phyloP scores from a whole-genome alignment of 92 coral and sea anemone genomes.

The Paramuricea clavata region DNA sequence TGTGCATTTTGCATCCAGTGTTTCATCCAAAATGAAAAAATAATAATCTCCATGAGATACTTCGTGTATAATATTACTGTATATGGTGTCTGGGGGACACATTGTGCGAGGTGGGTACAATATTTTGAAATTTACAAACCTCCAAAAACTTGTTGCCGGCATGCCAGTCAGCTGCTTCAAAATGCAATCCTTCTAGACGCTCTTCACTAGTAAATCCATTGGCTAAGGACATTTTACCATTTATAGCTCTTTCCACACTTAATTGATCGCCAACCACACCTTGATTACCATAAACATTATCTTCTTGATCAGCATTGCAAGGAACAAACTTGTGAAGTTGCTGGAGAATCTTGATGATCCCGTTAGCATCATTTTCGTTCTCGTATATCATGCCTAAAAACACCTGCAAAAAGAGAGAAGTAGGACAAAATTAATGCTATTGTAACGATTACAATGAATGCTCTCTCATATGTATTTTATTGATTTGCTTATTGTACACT shows the following conservation, averaged over 20 bases:
- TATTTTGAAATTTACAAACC: neutral
- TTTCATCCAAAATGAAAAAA: neutral
- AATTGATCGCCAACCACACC: slow-evolving; percentile 57
- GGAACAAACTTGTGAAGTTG: too few relatives aligned
- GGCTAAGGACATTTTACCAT: slow-evolving; percentile 52
- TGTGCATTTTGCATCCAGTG: too few relatives aligned
- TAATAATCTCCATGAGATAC: neutral
- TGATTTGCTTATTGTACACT: too few relatives aligned
- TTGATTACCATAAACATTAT: slow-evolving; percentile 35
- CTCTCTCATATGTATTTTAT: neutral
- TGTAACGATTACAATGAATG: neutral
- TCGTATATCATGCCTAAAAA: slow-evolving; percentile 60
- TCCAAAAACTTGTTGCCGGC: slow-evolving; percentile 13
- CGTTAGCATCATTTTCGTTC: slow-evolving; percentile 60
- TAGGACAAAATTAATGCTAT: neutral
- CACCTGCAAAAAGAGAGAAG: slow-evolving; percentile 34
- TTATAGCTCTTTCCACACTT: slow-evolving; percentile 52
- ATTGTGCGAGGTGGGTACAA: neutral
- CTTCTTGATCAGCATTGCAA: too few relatives aligned
- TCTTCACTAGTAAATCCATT: slow-evolving; percentile 71
- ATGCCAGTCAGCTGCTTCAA: too few relatives aligned
- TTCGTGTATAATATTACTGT: neutral
- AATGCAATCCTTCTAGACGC: slow-evolving; percentile 67
- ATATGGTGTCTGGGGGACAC: neutral
- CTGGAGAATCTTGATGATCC: slow-evolving; percentile 39